These are phyloP conservation scores for Chamaetylas fuelleborni DNA, from an alignment of 2,113 vertebrate genomes.

Conservation along the genomic window DNA sequence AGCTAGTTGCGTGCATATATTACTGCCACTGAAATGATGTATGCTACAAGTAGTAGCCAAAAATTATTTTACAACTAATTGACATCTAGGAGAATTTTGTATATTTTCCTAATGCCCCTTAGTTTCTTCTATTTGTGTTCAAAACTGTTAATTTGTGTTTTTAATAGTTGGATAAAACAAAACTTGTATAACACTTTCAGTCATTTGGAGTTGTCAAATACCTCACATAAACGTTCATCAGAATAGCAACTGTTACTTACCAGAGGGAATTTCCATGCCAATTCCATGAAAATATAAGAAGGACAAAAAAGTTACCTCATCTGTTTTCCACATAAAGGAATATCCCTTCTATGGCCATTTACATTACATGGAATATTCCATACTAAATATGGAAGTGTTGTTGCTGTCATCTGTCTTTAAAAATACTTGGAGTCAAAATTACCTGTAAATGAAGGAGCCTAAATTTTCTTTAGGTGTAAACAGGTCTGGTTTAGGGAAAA, in stretches of 20 bases:
- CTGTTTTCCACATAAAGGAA: not conserved
- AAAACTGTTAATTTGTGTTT: not conserved
- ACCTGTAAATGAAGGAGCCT: not conserved
- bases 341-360: not conserved
- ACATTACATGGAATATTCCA: not conserved
- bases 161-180: not conserved
- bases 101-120: not conserved
- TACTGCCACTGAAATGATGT: not conserved
- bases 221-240: not conserved
- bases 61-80: not conserved
- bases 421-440: not conserved
- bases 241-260: not conserved
- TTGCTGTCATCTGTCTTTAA: not conserved
- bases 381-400: not conserved
- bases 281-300: not conserved
- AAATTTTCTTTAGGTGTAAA: not conserved
- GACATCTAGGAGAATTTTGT: not conserved
- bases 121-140: not conserved
- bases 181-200: not conserved
- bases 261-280: not conserved
- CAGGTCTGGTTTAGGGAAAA: not conserved
- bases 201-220: not conserved
- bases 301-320: not conserved
- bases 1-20: not conserved
- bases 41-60: not conserved